A percentile compares a stretch with the other conserved stretches of the same genome.
These are phyloP conservation scores for Seira ritae DNA, from an alignment of 2,888 invertebrate species.

Conservation along the genomic window DNA sequence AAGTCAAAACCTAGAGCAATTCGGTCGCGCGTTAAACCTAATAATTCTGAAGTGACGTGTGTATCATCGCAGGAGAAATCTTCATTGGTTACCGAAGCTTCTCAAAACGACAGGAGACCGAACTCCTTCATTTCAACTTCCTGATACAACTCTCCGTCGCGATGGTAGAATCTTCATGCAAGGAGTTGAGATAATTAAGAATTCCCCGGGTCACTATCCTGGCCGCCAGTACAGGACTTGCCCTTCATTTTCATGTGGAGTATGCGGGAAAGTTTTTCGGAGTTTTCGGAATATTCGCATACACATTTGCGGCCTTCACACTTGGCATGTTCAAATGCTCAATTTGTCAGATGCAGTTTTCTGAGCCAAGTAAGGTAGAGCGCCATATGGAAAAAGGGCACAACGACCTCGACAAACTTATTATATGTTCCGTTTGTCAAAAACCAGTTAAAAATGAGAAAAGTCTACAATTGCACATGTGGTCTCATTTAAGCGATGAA, in stretches of 20 bases:
- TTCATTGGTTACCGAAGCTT: no score
- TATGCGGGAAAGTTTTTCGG: conserved; percentile 16
- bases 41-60: no score
- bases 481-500: conserved; percentile 44
- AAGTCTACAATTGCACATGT: conserved; percentile 20
- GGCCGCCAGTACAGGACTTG: neutral
- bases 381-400: conserved; percentile 27
- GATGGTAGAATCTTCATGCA: conserved; percentile 45
- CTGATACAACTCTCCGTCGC: conserved; percentile 28
- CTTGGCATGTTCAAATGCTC: conserved; percentile 42
- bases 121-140: no score
- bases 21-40: no score
- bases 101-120: no score
- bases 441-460: conserved; percentile 8
- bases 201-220: conserved; percentile 25
- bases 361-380: neutral
- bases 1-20: no score
- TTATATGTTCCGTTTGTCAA: conserved; percentile 26
- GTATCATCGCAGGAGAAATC: no score
- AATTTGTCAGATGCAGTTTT: conserved; percentile 31
- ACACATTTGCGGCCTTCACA: conserved; percentile 50
- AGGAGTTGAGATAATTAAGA: conserved; percentile 49
- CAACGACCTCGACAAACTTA: no score
- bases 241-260: conserved; percentile 28
- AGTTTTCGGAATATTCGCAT: conserved; percentile 31